Evolutionary conservation across 2,113 vertebrate genomes (phyloP).

Genomic region (Chlorodrepanis virens): DNA sequence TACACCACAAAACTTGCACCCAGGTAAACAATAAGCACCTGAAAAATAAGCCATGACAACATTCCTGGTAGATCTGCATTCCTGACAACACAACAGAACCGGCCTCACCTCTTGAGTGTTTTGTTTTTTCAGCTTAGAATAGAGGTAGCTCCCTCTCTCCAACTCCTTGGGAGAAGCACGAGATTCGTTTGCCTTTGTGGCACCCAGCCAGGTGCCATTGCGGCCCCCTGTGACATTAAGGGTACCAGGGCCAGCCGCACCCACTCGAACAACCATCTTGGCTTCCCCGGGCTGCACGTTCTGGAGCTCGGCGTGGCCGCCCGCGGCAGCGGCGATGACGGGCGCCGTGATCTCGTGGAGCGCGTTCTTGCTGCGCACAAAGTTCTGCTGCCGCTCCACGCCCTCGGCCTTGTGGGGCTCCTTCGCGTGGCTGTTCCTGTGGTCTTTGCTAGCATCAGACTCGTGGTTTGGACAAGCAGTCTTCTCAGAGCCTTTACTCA

Average conservation of each 20-base stretch:
- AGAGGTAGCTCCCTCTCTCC: slow-evolving; percentile 56
- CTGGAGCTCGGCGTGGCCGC: slow-evolving; percentile 45
- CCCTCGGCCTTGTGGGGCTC: slow-evolving; percentile 64
- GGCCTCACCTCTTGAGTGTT: slow-evolving; percentile 73
- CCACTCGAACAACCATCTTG: neutral
- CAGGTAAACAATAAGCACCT: neutral
- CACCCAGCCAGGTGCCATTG: neutral
- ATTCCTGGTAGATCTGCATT: neutral
- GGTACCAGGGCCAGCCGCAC: neutral
- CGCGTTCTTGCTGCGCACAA: slow-evolving; percentile 59
- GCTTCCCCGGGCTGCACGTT: slow-evolving; percentile 38
- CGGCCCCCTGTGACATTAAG: slow-evolving; percentile 43
- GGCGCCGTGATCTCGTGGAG: slow-evolving; percentile 41
- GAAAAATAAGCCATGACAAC: neutral
- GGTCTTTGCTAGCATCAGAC: slow-evolving; percentile 45
- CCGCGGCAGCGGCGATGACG: neutral
- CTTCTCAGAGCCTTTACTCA: slow-evolving; percentile 61
- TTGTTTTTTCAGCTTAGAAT: slow-evolving; percentile 65
- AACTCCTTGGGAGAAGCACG: neutral
- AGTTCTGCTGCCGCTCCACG: slow-evolving; percentile 50
- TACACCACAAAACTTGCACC: neutral
- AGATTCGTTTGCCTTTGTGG: slow-evolving; percentile 54
- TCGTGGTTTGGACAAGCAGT: slow-evolving; percentile 50
- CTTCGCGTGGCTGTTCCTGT: slow-evolving; percentile 42
- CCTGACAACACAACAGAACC: neutral